Percentiles rank a stretch among this genome's conserved stretches.
Conservation (phyloP, 2,888 invertebrate species). For the Eremobia ochroleuca region DNA sequence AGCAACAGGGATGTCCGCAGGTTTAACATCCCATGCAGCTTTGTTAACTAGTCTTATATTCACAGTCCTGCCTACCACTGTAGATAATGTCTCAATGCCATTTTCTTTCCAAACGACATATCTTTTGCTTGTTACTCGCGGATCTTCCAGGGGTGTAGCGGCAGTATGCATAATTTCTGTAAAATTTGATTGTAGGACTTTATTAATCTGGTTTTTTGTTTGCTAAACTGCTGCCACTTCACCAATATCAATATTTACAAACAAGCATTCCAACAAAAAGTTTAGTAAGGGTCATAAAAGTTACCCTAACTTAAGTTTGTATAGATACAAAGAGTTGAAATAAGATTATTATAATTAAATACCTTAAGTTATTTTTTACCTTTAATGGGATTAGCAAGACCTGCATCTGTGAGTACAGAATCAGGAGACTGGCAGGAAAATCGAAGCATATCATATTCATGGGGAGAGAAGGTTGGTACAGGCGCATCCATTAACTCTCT, state of each 20-base stretch:
- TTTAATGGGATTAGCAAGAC: slow-evolving; percentile 70
- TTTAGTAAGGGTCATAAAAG: slow-evolving; percentile 5
- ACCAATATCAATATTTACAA: background rate
- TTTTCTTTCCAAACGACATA: slow-evolving; percentile 75
- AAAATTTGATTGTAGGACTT: slow-evolving; percentile 62
- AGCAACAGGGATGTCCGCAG: slow-evolving; percentile 74
- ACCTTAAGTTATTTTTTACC: slow-evolving; percentile 70
- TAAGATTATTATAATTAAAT: background rate
- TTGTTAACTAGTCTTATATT: slow-evolving; percentile 75
- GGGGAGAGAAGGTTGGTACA: slow-evolving; percentile 49
- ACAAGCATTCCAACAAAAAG: slow-evolving; percentile 6
- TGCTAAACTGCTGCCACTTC: background rate
- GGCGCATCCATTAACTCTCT: slow-evolving; percentile 58
- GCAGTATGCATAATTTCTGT: slow-evolving; percentile 82
- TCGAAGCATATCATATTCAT: slow-evolving; percentile 62
- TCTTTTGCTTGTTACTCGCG: slow-evolving; percentile 78
- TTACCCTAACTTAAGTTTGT: slow-evolving; percentile 10
- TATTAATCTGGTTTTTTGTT: slow-evolving; percentile 6
- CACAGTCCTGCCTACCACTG: slow-evolving; percentile 73
- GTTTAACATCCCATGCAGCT: slow-evolving; percentile 71
- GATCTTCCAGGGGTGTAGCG: slow-evolving; percentile 78
- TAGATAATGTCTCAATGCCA: slow-evolving; percentile 72
- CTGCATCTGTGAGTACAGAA: slow-evolving; percentile 69
- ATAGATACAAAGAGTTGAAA: background rate
- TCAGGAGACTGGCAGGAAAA: slow-evolving; percentile 85